These are phyloP conservation scores for Myotis planiceps DNA, from an alignment of 2,797 vertebrate species.

Conservation along the genomic window DNA sequence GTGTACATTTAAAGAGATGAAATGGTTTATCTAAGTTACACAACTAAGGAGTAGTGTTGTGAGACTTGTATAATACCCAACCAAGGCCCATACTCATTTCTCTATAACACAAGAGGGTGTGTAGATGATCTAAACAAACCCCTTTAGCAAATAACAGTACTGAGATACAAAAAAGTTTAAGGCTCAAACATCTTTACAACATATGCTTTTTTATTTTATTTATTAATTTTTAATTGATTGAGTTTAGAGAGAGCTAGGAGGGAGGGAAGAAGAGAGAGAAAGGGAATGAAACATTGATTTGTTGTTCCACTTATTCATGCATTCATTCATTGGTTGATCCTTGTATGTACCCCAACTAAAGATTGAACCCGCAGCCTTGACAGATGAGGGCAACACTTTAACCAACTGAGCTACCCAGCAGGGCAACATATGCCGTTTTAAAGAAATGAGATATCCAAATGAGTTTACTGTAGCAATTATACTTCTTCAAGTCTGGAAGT, in stretches of 20 bases:
- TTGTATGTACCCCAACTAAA: not conserved
- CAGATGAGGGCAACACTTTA: not conserved
- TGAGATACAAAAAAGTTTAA: not conserved
- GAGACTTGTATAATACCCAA: not conserved
- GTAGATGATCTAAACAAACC: not conserved
- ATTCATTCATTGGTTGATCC: not conserved
- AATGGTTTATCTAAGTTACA: not conserved
- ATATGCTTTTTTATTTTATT: not conserved
- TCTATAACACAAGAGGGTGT: not conserved
- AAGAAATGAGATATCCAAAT: not conserved
- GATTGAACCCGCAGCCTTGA: not conserved
- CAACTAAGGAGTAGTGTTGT: not conserved
- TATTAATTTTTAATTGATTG: not conserved
- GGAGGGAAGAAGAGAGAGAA: not conserved
- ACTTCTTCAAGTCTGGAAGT: constrained; percentile 13
- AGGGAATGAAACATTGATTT: not conserved
- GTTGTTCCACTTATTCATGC: not conserved
- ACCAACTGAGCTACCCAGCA: not conserved
- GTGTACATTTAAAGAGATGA: not conserved
- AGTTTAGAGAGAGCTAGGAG: not conserved
- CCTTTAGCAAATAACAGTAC: constrained; percentile 16
- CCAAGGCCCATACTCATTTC: not conserved
- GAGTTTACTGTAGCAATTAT: constrained; percentile 41
- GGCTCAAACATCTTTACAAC: not conserved
- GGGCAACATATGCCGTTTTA: not conserved